These are phyloP conservation scores for Sebastes hubbsi DNA, from an alignment of 2,797 vertebrate species.

Conservation along the genomic window DNA sequence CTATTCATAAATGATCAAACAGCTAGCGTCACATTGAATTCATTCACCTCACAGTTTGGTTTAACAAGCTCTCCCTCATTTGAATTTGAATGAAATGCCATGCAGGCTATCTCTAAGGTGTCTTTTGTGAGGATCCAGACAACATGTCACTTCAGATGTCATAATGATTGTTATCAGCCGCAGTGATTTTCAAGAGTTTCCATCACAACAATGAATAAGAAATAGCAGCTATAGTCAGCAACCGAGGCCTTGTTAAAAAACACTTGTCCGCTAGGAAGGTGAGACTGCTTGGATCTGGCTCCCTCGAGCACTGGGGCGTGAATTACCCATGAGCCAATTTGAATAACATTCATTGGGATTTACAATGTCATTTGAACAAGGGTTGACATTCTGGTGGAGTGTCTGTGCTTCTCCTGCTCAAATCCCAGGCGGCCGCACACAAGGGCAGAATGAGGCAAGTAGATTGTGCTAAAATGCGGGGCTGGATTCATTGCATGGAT, in stretches of 20 bases:
- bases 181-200: conserved; percentile 22
- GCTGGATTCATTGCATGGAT: conserved; percentile 67
- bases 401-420: conserved; percentile 49
- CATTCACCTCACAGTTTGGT: neutral
- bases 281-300: conserved; percentile 51
- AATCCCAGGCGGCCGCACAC: conserved; percentile 64
- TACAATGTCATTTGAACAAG: conserved; percentile 71
- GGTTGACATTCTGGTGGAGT: conserved; percentile 62
- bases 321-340: conserved; percentile 76
- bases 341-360: conserved; percentile 73
- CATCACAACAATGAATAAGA: conserved; percentile 28
- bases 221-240: conserved; percentile 26
- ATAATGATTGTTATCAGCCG: conserved; percentile 37
- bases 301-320: conserved; percentile 52
- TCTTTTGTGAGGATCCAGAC: conserved; percentile 14
- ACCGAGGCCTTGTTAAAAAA: conserved; percentile 15
- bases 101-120: neutral
- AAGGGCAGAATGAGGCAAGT: conserved; percentile 69
- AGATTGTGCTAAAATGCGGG: conserved; percentile 67
- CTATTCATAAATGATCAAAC: neutral
- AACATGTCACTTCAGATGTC: conserved; percentile 29
- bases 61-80: conserved; percentile 2
- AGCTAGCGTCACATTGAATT: neutral
- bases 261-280: conserved; percentile 56
- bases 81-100: conserved; percentile 1